Base-by-base conservation (phyloP, 2,797 vertebrate genomes). In the Bryconaethiops microstoma region DNA sequence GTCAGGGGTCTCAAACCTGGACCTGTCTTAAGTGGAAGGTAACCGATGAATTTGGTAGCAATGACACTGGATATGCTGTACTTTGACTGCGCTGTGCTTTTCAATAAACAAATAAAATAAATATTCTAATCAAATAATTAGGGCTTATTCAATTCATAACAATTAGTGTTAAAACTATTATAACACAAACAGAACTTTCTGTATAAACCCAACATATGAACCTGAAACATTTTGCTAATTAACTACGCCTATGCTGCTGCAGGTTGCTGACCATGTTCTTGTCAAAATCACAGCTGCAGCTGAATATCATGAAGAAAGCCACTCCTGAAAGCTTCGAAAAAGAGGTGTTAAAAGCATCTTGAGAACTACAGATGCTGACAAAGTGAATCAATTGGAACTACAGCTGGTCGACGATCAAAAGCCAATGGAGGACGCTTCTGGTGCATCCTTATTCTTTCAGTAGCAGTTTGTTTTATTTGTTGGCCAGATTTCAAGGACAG, bases 241-340 rank as follows among this genome's bases (percentile, higher is more conserved):
- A 57, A 2, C 7, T n/a, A 29, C 70, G 48, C n/a, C n/a, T 48
- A 52, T 40, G 19, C 68, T 52, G 21, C 42, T 72, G n/a, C n/a
- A 4, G 19, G 29, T 4, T 64, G 59, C 77, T 54, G 10, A n/a
- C 12, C 25, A 29, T n/a, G 54, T 48, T 54, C 19, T 55, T 71
- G 67, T 39, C 77, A 72, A 68, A 74, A 35, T 68, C 62, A 48
- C 62, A 80, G 78, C 52, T 68, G 78, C 40, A 68, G 71, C n/a
- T 80, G 39, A 39, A 68, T 59, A 16, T 13, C 21, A 57, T 59
- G 71, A 64, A 45, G 72, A n/a, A 74, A 80, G 70, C 25, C 60
- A 17, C 19, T 62, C 7, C 42, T 40, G 21, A 23, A 48, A 48
- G 48, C 67, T 13, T 48, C 65, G 14, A 5, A 57, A 59, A 67